Conservation (phyloP, 2,888 invertebrate species). For the Tanypteryx hageni region DNA sequence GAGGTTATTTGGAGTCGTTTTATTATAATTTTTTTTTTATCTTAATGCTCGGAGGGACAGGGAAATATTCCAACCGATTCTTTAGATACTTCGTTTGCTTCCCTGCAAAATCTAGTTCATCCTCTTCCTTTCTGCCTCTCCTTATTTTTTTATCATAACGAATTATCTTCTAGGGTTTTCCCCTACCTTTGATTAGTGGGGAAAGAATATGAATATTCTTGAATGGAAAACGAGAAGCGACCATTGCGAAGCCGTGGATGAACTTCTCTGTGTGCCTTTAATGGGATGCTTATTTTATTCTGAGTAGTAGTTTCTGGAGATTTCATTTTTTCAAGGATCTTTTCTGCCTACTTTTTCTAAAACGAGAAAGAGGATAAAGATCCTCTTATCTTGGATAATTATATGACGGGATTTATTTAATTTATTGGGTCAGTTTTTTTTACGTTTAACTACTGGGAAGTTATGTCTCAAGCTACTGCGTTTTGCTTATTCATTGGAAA, state of each 20-base stretch:
- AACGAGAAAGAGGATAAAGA: not conserved
- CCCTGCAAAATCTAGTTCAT: too few species aligned
- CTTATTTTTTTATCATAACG: too few species aligned
- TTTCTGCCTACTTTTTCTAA: not conserved
- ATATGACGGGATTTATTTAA: not conserved
- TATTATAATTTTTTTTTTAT: too few species aligned
- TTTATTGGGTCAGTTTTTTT: not conserved
- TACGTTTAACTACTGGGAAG: not conserved
- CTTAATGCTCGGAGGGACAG: too few species aligned
- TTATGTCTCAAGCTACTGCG: not conserved
- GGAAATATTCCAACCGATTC: too few species aligned
- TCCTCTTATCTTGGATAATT: slow-evolving; percentile 17
- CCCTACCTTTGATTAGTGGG: not conserved
- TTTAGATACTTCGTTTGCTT: too few species aligned
- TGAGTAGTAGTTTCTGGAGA: not conserved
- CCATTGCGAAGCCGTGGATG: not conserved
- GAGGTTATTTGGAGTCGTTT: too few species aligned
- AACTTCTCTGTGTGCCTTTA: not conserved
- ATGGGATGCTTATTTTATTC: not conserved
- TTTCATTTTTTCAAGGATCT: slow-evolving; percentile 10
- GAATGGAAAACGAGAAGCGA: not conserved
- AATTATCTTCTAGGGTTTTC: too few species aligned
- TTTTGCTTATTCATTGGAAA: not conserved
- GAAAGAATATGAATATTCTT: not conserved
- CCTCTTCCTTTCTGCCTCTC: too few species aligned